Percentiles rank a stretch among this genome's conserved stretches.
phyloP scores from a whole-genome alignment of 2,888 invertebrate genomes.

The Troilus luridus region DNA sequence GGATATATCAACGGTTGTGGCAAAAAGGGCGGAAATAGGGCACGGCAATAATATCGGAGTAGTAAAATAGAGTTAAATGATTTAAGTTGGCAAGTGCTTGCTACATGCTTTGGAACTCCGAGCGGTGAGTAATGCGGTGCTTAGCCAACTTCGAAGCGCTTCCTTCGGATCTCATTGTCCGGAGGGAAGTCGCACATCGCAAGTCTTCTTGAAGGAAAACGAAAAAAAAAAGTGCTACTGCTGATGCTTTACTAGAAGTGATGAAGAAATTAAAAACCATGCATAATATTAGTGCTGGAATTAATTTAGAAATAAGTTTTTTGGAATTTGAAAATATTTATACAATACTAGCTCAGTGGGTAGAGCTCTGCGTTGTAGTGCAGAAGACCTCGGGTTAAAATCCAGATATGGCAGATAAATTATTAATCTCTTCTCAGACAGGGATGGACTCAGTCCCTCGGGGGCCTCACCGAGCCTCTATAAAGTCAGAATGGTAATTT shows the following conservation, averaged over 20 bases:
- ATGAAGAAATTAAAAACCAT: not conserved
- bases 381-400: too few species aligned
- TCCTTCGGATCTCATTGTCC: not conserved
- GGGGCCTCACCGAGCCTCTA: too few species aligned
- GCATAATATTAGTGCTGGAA: too few species aligned
- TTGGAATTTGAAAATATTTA: too few species aligned
- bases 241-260: not conserved
- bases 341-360: too few species aligned
- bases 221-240: not conserved
- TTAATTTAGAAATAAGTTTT: too few species aligned
- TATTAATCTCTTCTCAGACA: too few species aligned
- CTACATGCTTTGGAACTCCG: not conserved
- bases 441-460: too few species aligned
- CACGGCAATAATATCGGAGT: not conserved
- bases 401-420: too few species aligned
- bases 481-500: too few species aligned
- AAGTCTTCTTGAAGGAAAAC: not conserved
- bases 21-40: not conserved
- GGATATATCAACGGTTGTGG: not conserved
- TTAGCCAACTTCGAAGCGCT: not conserved
- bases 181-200: not conserved
- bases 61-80: slow-evolving; percentile 2
- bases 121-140: not conserved
- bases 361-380: too few species aligned
- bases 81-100: not conserved